Base-by-base conservation (phyloP, 2,113 vertebrate species). In the Campylomormyrus numenius region DNA sequence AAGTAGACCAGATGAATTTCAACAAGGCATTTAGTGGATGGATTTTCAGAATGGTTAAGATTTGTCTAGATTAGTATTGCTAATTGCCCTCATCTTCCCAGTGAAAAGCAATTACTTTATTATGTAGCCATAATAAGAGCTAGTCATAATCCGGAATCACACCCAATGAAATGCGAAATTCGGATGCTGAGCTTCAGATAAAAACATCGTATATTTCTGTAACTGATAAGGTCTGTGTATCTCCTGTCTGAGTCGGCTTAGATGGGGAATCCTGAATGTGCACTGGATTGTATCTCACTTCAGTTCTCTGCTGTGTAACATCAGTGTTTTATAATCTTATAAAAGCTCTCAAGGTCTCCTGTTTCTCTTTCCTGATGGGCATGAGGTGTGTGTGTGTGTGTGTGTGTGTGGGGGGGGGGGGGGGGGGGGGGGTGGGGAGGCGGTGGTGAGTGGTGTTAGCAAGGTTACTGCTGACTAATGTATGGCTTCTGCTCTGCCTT, bases 301-400 rank as follows among this genome's bases (percentile, higher is more conserved):
- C 50, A 66, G 21, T 66, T 50, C 74, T 58, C 35, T 85, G 27
- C 58, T n/a, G 52, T 62, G 80, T 56, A 9, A 13, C 27, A 42
- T 42, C n/a, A 74, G 84, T 80, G 24, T 86, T 89, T 89, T 88
- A 50, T 83, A 35, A 58, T 89, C 85, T 89, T 85, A 42, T 35
- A 66, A 89, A 39, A 87, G 85, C n/a, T 24, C 58, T 91, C 88
- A 80, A 87, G 90, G 88, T 62, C 80, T 74, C 50, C 52, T 58
- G 70, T 39, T 88, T 50, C 56, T 27, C 31, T 86, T 90, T 21
- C 17, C 31, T 35, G 2, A 24, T 56, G 27, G 53, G 52, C 27
- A 83, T 13, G 87, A 48, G 21, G 39, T 39, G 27, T 39, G 53
- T 27, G 15, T 46, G 53, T 27, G 15, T 46, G 13, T 46, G 62